Conservation (phyloP, 2,888 invertebrate species). For the Cheilosia vernalis region DNA sequence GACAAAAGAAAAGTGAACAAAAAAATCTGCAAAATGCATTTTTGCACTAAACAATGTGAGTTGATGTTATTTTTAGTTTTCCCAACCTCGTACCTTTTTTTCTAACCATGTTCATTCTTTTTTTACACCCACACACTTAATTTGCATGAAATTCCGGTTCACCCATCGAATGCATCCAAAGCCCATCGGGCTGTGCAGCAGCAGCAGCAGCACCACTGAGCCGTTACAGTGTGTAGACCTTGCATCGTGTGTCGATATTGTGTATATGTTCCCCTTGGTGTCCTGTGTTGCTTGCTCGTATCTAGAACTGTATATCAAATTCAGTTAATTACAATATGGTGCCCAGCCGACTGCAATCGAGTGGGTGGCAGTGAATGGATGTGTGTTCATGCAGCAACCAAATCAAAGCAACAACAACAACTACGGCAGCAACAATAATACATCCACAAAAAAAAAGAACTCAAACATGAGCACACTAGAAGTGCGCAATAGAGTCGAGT, state of each 20-base stretch:
- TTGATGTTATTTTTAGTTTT: conserved; percentile 55
- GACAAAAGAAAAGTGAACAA: neutral
- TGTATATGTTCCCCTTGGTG: conserved; percentile 21
- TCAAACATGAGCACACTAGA: conserved; percentile 26
- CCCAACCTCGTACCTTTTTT: conserved; percentile 3
- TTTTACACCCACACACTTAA: conserved; percentile 48
- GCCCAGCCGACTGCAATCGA: conserved; percentile 61
- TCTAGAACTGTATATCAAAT: conserved; percentile 70
- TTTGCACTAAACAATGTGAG: conserved; percentile 38
- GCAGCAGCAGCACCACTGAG: neutral
- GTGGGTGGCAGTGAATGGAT: conserved; percentile 60
- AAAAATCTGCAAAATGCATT: conserved; percentile 42
- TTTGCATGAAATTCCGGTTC: conserved; percentile 71
- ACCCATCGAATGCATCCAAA: conserved; percentile 53
- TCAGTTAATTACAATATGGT: conserved; percentile 74
- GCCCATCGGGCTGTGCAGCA: conserved; percentile 1
- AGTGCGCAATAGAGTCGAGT: neutral
- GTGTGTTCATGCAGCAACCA: conserved; percentile 51
- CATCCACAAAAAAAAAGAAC: conserved; percentile 20
- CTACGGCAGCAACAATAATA: conserved; percentile 44
- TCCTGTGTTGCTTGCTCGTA: conserved; percentile 41
- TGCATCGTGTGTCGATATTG: conserved; percentile 41
- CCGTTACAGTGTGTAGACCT: conserved; percentile 1
- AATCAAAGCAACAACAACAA: conserved; percentile 48
- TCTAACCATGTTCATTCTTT: conserved; percentile 23